phyloP scores from a whole-genome alignment of 2,888 invertebrate species.

The Chloroclystis v-ata region DNA sequence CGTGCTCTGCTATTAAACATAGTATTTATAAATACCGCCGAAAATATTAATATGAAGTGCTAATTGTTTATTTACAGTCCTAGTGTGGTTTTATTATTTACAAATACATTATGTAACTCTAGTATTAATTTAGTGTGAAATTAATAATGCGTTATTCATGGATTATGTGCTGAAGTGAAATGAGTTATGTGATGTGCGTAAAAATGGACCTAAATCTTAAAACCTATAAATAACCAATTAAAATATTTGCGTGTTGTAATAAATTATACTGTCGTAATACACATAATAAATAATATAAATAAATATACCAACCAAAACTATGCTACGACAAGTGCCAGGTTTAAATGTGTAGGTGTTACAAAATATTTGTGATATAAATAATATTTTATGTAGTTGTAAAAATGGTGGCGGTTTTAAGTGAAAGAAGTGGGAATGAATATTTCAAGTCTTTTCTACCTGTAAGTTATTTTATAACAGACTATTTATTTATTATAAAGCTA shows the following conservation, averaged over 20 bases:
- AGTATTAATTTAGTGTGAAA: too few species aligned
- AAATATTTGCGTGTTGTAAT: too few species aligned
- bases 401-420: conserved; percentile 59
- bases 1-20: not conserved
- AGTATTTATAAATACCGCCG: not conserved
- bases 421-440: conserved; percentile 58
- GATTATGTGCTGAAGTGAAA: too few species aligned
- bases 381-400: conserved; percentile 35
- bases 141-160: too few species aligned
- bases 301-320: conserved; percentile 17
- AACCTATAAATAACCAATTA: too few species aligned
- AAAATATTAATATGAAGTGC: not conserved
- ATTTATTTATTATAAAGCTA: not conserved
- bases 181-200: too few species aligned
- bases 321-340: conserved; percentile 42
- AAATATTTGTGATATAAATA: conserved; percentile 38
- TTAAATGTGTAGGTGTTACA: conserved; percentile 44
- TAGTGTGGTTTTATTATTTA: too few species aligned
- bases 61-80: too few species aligned
- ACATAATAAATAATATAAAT: too few species aligned
- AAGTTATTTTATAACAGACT: conserved; percentile 45
- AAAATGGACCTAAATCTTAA: too few species aligned
- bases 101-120: too few species aligned
- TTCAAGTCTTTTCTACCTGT: conserved; percentile 69
- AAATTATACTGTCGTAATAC: too few species aligned